Conservation (phyloP, 2,888 invertebrate genomes). For the Autographa pulchrina region DNA sequence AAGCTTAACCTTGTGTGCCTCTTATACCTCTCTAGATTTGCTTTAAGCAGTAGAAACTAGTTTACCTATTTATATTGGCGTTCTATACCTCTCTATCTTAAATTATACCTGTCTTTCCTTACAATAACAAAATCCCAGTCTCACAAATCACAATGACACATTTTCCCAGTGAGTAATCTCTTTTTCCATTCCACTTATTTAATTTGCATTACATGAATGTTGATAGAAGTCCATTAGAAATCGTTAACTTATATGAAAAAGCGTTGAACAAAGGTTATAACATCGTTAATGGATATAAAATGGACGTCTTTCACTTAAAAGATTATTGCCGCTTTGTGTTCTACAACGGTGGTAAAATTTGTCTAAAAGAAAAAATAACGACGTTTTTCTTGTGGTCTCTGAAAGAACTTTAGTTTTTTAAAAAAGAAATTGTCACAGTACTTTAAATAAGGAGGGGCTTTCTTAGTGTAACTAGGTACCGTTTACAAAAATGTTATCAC, state of each 20-base stretch:
- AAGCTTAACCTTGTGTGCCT: no score
- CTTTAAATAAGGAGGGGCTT: neutral
- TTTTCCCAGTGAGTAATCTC: slow-evolving; percentile 6
- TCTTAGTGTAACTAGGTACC: neutral
- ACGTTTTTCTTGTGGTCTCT: slow-evolving; percentile 10
- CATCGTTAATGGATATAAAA: slow-evolving; percentile 47
- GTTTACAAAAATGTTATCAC: no score
- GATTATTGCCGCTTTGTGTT: slow-evolving; percentile 49
- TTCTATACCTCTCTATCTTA: neutral
- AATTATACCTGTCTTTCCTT: neutral
- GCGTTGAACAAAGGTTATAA: slow-evolving; percentile 43
- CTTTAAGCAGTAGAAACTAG: no score
- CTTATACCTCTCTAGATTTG: no score
- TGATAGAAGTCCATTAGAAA: slow-evolving; percentile 46
- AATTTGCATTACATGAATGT: slow-evolving; percentile 57
- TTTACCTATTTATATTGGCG: no score
- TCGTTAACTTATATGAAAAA: slow-evolving; percentile 35
- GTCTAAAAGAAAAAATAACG: slow-evolving; percentile 13
- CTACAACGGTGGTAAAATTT: slow-evolving; percentile 40
- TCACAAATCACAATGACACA: neutral
- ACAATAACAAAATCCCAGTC: neutral
- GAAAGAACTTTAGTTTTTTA: neutral
- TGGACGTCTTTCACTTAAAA: slow-evolving; percentile 44
- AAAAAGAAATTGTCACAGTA: neutral
- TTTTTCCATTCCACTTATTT: slow-evolving; percentile 33